Percentiles rank a stretch among this genome's conserved stretches.
phyloP scores from a whole-genome alignment of 2,113 vertebrate genomes.

The Zingel zingel region DNA sequence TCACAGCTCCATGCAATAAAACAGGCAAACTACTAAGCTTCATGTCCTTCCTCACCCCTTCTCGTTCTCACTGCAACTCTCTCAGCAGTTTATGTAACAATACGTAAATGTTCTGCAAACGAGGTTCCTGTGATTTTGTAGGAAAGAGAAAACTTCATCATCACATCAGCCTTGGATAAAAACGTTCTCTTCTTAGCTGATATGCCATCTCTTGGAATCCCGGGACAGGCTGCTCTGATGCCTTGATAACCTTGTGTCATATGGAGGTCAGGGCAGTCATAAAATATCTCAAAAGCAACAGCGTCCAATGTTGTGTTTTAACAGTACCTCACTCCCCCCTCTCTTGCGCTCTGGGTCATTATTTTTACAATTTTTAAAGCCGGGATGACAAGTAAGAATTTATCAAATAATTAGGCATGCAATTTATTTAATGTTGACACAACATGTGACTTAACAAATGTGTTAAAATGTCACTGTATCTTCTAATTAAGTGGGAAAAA shows the following conservation, averaged over 20 bases:
- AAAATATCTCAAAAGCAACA: slow-evolving; percentile 57
- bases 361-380: slow-evolving; percentile 22
- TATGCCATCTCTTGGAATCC: slow-evolving; percentile 52
- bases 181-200: slow-evolving; percentile 45
- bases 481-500: not conserved
- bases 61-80: slow-evolving; percentile 27
- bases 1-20: slow-evolving; percentile 41
- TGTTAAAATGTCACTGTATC: slow-evolving; percentile 10
- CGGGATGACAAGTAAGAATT: slow-evolving; percentile 20
- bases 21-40: slow-evolving; percentile 31
- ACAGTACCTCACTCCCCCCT: slow-evolving; percentile 22
- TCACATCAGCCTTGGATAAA: slow-evolving; percentile 60
- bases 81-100: slow-evolving; percentile 56
- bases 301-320: slow-evolving; percentile 51
- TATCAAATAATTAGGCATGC: not conserved
- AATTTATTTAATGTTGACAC: slow-evolving; percentile 13
- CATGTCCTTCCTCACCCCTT: slow-evolving; percentile 35
- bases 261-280: slow-evolving; percentile 62
- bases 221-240: slow-evolving; percentile 68
- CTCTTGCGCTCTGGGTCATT: slow-evolving; percentile 4
- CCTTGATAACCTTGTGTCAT: slow-evolving; percentile 69
- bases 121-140: slow-evolving; percentile 40
- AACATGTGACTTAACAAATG: slow-evolving; percentile 10
- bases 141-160: slow-evolving; percentile 49
- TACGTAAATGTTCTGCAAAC: slow-evolving; percentile 62